phyloP scores from a whole-genome alignment of 2,113 vertebrate species.

The Catharus minimus region DNA sequence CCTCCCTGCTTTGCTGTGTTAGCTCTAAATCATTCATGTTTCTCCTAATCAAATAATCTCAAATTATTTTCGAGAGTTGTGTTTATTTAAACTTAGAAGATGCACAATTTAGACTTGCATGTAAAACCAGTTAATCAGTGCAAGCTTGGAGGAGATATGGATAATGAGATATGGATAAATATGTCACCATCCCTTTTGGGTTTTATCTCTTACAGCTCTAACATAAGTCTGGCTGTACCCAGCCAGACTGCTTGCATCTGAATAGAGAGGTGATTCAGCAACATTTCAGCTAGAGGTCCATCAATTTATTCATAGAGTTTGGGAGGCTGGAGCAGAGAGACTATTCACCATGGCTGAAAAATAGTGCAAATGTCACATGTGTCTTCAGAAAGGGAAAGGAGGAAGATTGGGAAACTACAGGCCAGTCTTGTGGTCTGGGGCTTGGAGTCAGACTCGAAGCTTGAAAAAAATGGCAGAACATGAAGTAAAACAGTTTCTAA shows the following conservation, averaged over 20 bases:
- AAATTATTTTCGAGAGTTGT: background rate
- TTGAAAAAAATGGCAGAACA: background rate
- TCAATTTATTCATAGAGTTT: background rate
- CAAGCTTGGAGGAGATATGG: background rate
- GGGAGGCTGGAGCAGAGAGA: background rate
- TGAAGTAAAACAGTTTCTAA: background rate
- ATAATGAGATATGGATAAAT: background rate
- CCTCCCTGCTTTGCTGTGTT: background rate
- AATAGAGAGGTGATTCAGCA: background rate
- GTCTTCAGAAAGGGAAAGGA: background rate
- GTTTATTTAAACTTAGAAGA: background rate
- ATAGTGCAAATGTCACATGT: accelerated
- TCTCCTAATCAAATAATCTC: background rate
- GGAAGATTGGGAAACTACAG: background rate
- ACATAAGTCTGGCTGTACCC: background rate
- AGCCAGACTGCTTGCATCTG: background rate
- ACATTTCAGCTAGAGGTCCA: background rate
- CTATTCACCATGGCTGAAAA: background rate
- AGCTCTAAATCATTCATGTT: background rate
- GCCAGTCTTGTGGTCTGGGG: background rate
- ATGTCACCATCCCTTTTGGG: background rate
- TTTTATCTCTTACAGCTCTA: background rate
- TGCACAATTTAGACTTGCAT: background rate
- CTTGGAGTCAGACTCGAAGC: background rate
- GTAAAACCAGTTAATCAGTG: background rate